Percentiles rank a stretch among this genome's conserved stretches.
Evolutionary conservation across 2,888 invertebrate genomes (phyloP).

Genomic region (Drosophila cracens): DNA sequence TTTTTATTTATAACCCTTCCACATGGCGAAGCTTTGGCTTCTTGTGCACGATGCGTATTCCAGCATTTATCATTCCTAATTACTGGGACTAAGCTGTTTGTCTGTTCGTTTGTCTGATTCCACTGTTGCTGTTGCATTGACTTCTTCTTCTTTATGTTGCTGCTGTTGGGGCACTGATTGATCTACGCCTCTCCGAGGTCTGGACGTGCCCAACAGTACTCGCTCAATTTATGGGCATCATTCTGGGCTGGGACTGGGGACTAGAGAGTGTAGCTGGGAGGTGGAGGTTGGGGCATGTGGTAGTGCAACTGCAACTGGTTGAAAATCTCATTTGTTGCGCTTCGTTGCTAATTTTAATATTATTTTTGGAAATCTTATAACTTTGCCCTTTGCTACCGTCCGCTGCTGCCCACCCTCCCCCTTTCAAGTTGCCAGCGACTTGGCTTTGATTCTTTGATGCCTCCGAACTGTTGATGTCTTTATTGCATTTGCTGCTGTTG

Average conservation of each 20-base stretch:
- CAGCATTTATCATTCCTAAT: constrained; percentile 77
- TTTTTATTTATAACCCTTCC: constrained; percentile 71
- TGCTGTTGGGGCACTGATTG: constrained; percentile 48
- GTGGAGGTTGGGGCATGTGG: constrained; percentile 12
- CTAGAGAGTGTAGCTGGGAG: background rate
- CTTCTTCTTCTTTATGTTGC: constrained; percentile 2
- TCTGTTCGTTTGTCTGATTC: constrained; percentile 46
- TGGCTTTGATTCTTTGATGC: constrained; percentile 60
- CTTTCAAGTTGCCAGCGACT: constrained; percentile 10
- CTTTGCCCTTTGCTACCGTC: constrained; percentile 54
- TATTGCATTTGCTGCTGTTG: constrained; percentile 64
- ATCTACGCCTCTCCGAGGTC: constrained; percentile 52
- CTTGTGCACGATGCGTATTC: constrained; percentile 36
- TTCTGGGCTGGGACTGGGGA: background rate
- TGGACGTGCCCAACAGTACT: constrained; percentile 43
- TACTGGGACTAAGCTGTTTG: constrained; percentile 72
- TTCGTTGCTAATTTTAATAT: constrained; percentile 80
- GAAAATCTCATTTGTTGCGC: constrained; percentile 76
- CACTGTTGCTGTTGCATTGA: background rate
- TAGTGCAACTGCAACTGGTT: constrained; percentile 34
- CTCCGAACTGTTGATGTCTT: constrained; percentile 78
- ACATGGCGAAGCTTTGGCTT: constrained; percentile 34
- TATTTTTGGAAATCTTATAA: constrained; percentile 79
- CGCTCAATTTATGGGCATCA: constrained; percentile 39
- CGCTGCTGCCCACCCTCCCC: background rate